A percentile compares a stretch with the other conserved stretches of the same genome.
phyloP scores from a whole-genome alignment of 2,113 vertebrate genomes.

The Vulpes lagopus region DNA sequence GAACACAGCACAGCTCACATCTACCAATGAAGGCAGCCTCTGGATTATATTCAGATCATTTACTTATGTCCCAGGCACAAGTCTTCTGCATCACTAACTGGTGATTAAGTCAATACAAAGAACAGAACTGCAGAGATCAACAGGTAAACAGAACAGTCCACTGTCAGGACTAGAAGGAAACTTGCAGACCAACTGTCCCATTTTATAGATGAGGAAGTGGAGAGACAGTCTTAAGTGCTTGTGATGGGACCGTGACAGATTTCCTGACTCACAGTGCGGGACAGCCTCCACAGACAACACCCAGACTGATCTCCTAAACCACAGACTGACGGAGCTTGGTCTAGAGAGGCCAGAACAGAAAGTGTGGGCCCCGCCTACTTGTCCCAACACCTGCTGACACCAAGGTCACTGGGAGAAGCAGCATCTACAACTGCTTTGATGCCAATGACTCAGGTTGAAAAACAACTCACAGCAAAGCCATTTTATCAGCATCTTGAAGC shows the following conservation, averaged over 20 bases:
- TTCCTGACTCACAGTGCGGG: neutral
- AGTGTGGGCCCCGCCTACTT: neutral
- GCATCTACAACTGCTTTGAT: constrained; percentile 30
- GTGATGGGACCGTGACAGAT: neutral
- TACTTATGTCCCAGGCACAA: neutral
- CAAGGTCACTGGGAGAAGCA: constrained; percentile 14
- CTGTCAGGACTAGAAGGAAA: neutral
- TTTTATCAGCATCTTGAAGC: neutral
- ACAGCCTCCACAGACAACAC: neutral
- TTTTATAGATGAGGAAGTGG: neutral
- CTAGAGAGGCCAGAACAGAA: neutral
- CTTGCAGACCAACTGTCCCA: neutral
- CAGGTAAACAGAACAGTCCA: neutral
- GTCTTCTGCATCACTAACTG: neutral
- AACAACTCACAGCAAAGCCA: constrained; percentile 30
- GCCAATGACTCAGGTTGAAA: constrained; percentile 49
- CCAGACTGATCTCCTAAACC: neutral
- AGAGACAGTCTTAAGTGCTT: neutral
- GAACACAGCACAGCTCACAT: neutral
- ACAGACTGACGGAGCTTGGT: neutral
- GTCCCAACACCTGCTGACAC: neutral
- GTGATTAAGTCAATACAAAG: constrained; percentile 31
- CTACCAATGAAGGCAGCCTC: neutral
- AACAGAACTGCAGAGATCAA: neutral
- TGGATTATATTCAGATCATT: neutral